Base-by-base conservation (phyloP, 2,888 invertebrate genomes). In the Euplexia lucipara region DNA sequence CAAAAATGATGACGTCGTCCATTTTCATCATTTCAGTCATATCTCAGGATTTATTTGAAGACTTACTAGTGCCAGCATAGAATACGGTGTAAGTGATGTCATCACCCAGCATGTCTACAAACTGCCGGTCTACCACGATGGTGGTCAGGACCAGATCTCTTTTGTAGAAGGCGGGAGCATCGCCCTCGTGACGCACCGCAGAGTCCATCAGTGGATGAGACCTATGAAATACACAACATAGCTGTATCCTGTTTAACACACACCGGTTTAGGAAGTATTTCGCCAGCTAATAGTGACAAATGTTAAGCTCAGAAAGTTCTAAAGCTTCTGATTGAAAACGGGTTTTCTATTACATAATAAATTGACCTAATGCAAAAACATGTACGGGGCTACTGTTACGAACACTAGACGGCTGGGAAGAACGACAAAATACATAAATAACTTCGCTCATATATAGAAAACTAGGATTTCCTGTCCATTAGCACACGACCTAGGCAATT, bases 161-260 rank as follows among this genome's bases (percentile, higher is more conserved):
- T 78, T 96, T 96, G 90, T 96, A 96, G 85, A 96, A 96, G 0
- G 96, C 96, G 0, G 97, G 97, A 18, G 96, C 92, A 64, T 96
- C 96, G 45, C 96, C 95, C 70, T 96, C 96, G 75, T 96, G 96
- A 0, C 96, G 94, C 9, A 97, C 97, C 0, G 97, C 96, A 12
- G 96, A 96, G 83, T 97, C 97, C 97, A 97, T 97, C 62, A 97
- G 90, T 0, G 97, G 97, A 87, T 97, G 97, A 12, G 96, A 96
- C 84, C 95, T 95, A 65, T 32, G 68, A 74, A 58, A 64, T 30
- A 18, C 22, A 65, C 22, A 26, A 30, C 61, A 61, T 69, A 30
- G 14, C 7, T 6, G 16, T 66, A 22, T 35, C 9, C 30, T 12
- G 47, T 41, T 47, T 34, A 35, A 12, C 10, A 51, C 20, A 51